Evolutionary conservation across 2,113 vertebrate genomes (phyloP).

Genomic region (Neolamprologus devosi): DNA sequence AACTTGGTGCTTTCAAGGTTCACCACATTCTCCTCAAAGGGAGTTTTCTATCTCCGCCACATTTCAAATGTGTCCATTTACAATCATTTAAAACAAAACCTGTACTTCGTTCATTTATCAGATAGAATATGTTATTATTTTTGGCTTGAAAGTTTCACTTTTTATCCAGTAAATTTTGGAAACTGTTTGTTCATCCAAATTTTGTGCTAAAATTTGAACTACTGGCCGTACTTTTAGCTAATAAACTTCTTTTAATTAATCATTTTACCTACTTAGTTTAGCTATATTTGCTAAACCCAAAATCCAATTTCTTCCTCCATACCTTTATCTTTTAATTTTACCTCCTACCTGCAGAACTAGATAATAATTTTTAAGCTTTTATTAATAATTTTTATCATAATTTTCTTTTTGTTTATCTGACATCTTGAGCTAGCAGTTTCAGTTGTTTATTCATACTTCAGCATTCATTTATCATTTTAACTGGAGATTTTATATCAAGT

Average conservation of each 20-base stretch:
- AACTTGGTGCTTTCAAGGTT: neutral
- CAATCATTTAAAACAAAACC: neutral
- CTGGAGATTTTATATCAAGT: neutral
- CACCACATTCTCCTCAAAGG: neutral
- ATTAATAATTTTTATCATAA: neutral
- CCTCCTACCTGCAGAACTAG: neutral
- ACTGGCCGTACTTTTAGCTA: accelerated
- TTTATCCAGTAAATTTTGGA: neutral
- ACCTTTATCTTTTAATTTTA: neutral
- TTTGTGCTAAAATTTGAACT: accelerated
- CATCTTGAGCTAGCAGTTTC: neutral
- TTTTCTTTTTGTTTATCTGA: neutral
- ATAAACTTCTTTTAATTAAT: neutral
- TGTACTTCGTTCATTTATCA: neutral
- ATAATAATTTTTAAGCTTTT: neutral
- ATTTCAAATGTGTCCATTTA: neutral
- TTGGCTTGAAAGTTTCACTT: neutral
- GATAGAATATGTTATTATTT: neutral
- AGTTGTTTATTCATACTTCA: neutral
- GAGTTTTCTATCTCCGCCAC: neutral
- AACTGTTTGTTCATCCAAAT: neutral
- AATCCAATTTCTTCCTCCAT: accelerated
- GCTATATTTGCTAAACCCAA: accelerated
- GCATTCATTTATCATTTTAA: neutral
- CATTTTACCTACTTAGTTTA: accelerated